Evolutionary conservation across 2,888 invertebrate species (phyloP).

Genomic region (Acrocyrtus sp.): DNA sequence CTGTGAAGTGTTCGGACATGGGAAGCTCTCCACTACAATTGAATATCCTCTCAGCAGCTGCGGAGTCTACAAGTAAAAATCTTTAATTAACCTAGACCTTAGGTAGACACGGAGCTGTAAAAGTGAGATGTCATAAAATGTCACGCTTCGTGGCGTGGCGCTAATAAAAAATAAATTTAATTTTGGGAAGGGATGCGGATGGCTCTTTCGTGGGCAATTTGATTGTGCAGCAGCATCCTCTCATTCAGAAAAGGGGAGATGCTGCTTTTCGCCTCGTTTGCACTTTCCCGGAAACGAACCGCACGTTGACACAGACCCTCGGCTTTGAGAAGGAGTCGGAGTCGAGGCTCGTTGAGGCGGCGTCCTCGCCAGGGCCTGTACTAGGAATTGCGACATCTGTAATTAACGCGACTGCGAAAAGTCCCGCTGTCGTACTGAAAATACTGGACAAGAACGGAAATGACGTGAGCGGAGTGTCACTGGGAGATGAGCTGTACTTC

Average conservation of each 20-base stretch:
- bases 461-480: constrained; percentile 60
- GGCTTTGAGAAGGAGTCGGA: constrained; percentile 62
- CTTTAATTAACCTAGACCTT: too few species aligned
- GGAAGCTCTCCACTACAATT: constrained; percentile 58
- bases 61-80: constrained; percentile 58
- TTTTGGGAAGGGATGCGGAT: constrained; percentile 58
- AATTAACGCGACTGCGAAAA: constrained; percentile 62
- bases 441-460: constrained; percentile 60
- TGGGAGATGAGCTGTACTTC: constrained; percentile 61
- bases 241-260: constrained; percentile 62
- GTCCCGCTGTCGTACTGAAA: constrained; percentile 56
- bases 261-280: constrained; percentile 62
- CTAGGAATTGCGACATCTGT: constrained; percentile 61
- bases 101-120: too few species aligned
- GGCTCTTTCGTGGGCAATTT: constrained; percentile 62
- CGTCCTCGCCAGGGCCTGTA: constrained; percentile 56
- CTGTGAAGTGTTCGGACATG: constrained; percentile 62
- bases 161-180: constrained; percentile 4
- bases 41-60: constrained; percentile 59
- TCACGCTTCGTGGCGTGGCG: constrained; percentile 4
- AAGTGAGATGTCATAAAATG: constrained; percentile 3
- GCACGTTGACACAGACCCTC: constrained; percentile 59
- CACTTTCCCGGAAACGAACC: constrained; percentile 60
- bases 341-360: constrained; percentile 54
- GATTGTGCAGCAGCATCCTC: constrained; percentile 62